Evolutionary conservation across 2,888 invertebrate species (phyloP), one percentile per base, ranked within the genome.

Genomic region (Andrena marginata): DNA sequence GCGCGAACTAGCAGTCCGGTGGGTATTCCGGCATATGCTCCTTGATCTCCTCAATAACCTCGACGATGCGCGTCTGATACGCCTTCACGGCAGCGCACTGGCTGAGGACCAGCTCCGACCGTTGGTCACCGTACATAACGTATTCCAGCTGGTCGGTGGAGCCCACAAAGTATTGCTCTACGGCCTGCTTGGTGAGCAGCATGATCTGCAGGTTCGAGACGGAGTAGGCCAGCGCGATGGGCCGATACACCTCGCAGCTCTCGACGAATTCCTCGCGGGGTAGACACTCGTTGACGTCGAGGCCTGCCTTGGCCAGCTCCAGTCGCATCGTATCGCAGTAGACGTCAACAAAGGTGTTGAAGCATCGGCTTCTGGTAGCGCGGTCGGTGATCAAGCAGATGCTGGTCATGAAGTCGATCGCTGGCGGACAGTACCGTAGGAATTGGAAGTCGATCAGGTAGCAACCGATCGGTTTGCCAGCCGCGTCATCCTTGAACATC

Each of bases 371-470:
- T 7, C 92, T 86, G 0, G 80, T 78, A 1, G 85, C 81, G 0
- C 86, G 82, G 68, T 87, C 79, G 6, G 91, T 90, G 49, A 87
- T 92, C 67, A 93, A 33, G 72, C 90, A 89, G 2, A 94, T 65
- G 13, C 85, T 80, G 26, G 86, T 85, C 3, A 85, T 72, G 26
- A 93, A 85, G 63, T 94, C 93, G 6, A 89, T 73, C 0, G 90
- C 90, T 0, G 93, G 92, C 4, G 92, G 91, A 7, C 81, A 77
- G 56, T 91, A 92, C 2, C 83, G 60, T 0, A 88, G 13, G 35
- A 89, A 91, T 20, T 92, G 92, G 49, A 87, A 90, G 75, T 93
- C 93, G 33, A 93, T 82, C 23, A 93, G 72, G n/a, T 88, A 89
- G 31, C 91, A 90, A 23, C 85, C 86, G 4, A 75, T 54, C 0